A percentile compares a stretch with the other conserved stretches of the same genome.
Conservation (phyloP, 2,113 vertebrate species). For the Tetrao urogallus region DNA sequence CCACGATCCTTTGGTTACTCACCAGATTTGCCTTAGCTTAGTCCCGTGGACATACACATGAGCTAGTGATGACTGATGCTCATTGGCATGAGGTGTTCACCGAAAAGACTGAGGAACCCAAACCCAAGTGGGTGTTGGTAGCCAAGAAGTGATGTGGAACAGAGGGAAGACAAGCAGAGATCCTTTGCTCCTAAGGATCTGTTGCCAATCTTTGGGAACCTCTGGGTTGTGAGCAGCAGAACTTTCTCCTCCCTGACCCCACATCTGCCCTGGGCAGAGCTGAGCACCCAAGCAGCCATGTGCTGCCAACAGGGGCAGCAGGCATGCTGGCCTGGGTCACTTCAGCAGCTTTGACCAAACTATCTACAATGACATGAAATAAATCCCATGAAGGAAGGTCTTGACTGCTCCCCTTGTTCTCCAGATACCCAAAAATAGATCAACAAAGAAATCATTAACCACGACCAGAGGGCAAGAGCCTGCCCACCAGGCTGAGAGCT, state of each 20-base stretch:
- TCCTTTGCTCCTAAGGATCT: neutral
- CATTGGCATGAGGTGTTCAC: neutral
- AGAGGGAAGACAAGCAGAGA: neutral
- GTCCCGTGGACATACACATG: neutral
- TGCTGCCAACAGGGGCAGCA: constrained; percentile 29
- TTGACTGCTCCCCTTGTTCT: neutral
- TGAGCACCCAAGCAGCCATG: neutral
- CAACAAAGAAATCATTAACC: neutral
- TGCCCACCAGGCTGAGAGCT: neutral
- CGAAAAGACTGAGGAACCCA: neutral
- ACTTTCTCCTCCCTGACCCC: neutral
- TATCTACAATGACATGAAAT: neutral
- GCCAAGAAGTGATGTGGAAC: neutral
- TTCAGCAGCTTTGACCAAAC: neutral
- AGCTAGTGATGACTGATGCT: neutral
- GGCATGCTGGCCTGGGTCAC: neutral
- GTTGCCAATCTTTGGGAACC: neutral
- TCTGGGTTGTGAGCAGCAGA: neutral
- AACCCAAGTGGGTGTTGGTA: neutral
- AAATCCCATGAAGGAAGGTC: neutral
- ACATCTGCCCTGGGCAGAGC: neutral
- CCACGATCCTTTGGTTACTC: neutral
- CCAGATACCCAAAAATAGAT: neutral
- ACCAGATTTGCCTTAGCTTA: neutral
- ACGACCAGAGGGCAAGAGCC: neutral